Base-by-base conservation (phyloP, 2,888 invertebrate species). In the Anarsia innoxiella region DNA sequence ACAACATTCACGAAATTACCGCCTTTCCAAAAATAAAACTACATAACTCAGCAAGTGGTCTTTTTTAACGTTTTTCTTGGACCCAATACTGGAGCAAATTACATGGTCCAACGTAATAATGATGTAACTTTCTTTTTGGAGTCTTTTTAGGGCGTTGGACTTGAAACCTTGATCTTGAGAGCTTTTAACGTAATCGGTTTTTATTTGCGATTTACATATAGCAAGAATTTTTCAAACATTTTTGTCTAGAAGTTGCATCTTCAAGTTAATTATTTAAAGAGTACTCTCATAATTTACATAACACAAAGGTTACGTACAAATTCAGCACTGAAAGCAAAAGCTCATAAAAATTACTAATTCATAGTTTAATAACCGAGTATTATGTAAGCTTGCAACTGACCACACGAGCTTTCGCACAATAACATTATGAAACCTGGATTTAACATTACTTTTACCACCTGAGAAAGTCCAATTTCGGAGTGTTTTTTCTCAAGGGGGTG, bases 381-480 rank as follows among this genome's bases (percentile, higher is more conserved):
- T 25, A 25, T n/a, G n/a, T n/a, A 56, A 66, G 64, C 59, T 58
- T 63, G 47, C 53, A 70, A 74, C 68, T 67, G 66, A 66, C 64
- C 68, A 56, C 47, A 51, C 50, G 51, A 59, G 67, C 75, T 77
- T 75, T 76, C 72, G 66, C 57, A 49, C 61, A n/a, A n/a, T n/a
- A 62, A 64, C 54, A 49, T 80, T 80, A 82, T 65, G 73, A 77
- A 77, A 82, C 69, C 72, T 66, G 79, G 76, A n/a, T n/a, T n/a
- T n/a, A n/a, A 79, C 66, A 53, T 70, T 60, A 80, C 79, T 80
- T 79, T 82, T 82, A 80, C 80, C 76, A 62, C 74, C 65, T 66
- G 68, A 74, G 83, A 83, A 83, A 82, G 82, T 79, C 66, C 64
- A 66, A 68, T 65, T 75, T 79, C 63, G 68, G 70, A 62, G 53